Base-by-base conservation (phyloP, 2,888 invertebrate genomes). In the Cotesia congregata region DNA sequence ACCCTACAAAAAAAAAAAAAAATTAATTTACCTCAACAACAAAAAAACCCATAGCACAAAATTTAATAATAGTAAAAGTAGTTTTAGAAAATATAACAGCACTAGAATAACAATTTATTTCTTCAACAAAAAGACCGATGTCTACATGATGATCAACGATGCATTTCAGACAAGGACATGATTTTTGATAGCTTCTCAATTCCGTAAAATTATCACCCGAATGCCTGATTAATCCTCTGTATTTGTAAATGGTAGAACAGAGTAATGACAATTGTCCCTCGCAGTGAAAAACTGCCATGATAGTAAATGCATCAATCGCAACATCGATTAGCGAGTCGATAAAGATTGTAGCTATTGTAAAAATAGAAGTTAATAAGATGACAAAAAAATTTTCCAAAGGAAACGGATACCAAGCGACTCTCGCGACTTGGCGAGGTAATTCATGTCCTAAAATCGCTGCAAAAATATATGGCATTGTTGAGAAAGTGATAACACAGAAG, bases 211-310 rank as follows among this genome's bases (percentile, higher is more conserved):
- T 17, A 15, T 40, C 17, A 3, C n/a, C 20, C 12, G 50, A 20
- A 69, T 80, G 80, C 72, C 65, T 74, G 9, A 39, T 70, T 60
- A 17, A n/a, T 40, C 76, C 80, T 38, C 61, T 69, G 38, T 79
- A 78, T 15, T 65, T 65, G 7, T 61, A 39, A 7, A 83, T 64
- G 6, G 64, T 72, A 6, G 77, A 74, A 6, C 77, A 73, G 6
- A 81, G 68, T 17, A 80, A 15, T 6, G 78, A 77, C 40, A 83
- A 74, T 67, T 82, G 83, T 1, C 80, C 80, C 62, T 79, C 80
- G 15, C 74, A 78, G 61, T 82, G 82, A 15, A 81, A 76, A n/a
- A 80, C 75, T 1, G 79, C 75, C n/a, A 80, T 62, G 17, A 70
- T 65, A 20, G 80, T 64, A 20, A 78, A 80, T 67, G 76, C 78